Conservation (phyloP, 2,888 invertebrate species). For the Acanthosoma haemorrhoidale region DNA sequence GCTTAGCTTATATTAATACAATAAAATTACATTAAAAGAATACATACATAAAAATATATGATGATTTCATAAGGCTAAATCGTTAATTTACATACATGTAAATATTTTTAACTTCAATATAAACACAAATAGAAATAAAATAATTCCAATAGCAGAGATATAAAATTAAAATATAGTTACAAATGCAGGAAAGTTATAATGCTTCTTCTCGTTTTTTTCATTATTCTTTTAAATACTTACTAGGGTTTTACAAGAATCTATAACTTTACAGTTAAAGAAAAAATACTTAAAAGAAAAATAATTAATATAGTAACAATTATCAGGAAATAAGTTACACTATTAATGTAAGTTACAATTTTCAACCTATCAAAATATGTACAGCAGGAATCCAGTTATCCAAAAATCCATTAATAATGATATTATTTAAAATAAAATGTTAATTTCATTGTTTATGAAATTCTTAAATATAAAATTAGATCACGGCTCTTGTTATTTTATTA, state of each 20-base stretch:
- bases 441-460: too few species aligned
- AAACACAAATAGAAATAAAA: not conserved
- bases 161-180: too few species aligned
- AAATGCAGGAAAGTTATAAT: too few species aligned
- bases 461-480: too few species aligned
- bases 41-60: constrained; percentile 12
- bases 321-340: not conserved
- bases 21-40: constrained; percentile 4
- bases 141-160: too few species aligned
- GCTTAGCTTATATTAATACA: constrained; percentile 7
- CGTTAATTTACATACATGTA: not conserved
- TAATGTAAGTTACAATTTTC: not conserved
- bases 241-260: too few species aligned
- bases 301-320: not conserved
- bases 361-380: not conserved
- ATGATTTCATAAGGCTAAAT: not conserved
- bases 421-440: too few species aligned
- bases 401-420: too few species aligned
- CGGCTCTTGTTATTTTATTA: too few species aligned
- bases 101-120: not conserved
- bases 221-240: not conserved
- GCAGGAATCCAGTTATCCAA: not conserved
- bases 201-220: not conserved
- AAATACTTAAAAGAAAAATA: not conserved
- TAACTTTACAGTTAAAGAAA: too few species aligned